Conservation (phyloP, 1,140 invertebrate species). For the Diprion similis region DNA sequence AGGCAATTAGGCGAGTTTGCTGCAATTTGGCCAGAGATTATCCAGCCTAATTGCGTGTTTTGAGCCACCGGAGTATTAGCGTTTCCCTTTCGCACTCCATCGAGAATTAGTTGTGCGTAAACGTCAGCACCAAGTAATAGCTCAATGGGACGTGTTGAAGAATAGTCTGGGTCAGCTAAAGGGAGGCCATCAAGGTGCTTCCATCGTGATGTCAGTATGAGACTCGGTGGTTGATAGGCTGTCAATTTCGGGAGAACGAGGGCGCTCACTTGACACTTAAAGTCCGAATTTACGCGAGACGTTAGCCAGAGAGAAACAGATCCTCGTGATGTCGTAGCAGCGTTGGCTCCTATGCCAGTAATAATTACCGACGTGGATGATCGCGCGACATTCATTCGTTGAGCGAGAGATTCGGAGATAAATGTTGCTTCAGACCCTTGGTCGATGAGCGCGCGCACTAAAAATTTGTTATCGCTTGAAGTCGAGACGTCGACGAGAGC, state of each 20-base stretch:
- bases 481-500: no score
- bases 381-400: slow-evolving; percentile 24
- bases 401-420: slow-evolving; percentile 28
- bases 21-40: slow-evolving; percentile 22
- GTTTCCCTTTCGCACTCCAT: no score
- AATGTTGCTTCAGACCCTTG: slow-evolving; percentile 32
- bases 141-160: slow-evolving; percentile 19
- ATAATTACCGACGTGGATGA: background rate
- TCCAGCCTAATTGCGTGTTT: slow-evolving; percentile 24
- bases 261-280: background rate
- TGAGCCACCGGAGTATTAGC: slow-evolving; percentile 22
- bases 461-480: no score
- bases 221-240: background rate
- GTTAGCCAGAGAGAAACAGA: background rate
- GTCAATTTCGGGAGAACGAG: background rate
- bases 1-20: no score
- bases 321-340: background rate
- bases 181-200: slow-evolving; percentile 14
- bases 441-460: slow-evolving; percentile 27
- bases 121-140: slow-evolving; percentile 28
- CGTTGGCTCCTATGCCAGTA: background rate
- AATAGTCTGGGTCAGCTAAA: slow-evolving; percentile 27
- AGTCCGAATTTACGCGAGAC: background rate
- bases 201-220: background rate
- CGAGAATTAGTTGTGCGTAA: slow-evolving; percentile 14